Conservation (phyloP, 37 sponge, comb jelly and placozoan species). For the Spongilla lacustris region DNA sequence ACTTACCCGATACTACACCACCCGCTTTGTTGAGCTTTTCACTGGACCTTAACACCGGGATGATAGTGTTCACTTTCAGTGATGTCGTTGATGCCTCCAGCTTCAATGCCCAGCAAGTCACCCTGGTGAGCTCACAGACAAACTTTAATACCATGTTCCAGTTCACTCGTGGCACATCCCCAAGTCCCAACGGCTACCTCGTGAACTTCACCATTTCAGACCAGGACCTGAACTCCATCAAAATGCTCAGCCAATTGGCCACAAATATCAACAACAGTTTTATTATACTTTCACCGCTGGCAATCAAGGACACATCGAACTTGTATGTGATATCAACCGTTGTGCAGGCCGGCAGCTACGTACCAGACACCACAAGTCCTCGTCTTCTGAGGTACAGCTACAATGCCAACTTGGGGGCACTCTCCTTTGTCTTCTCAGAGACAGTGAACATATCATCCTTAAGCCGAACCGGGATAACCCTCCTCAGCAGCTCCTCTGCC, state of each 20-base stretch:
- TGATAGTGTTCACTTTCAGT: slow-evolving; percentile 75
- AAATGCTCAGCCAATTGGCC: slow-evolving; percentile 68
- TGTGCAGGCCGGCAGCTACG: slow-evolving; percentile 47
- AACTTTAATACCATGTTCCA: slow-evolving; percentile 11
- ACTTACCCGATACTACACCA: slow-evolving; percentile 51
- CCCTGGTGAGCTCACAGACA: slow-evolving; percentile 20
- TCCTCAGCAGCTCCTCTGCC: slow-evolving; percentile 45
- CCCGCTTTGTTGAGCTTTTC: slow-evolving; percentile 74
- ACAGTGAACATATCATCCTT: slow-evolving; percentile 81
- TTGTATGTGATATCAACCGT: slow-evolving; percentile 31
- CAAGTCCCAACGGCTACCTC: slow-evolving; percentile 63
- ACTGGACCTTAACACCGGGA: slow-evolving; percentile 81
- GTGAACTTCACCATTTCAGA: slow-evolving; percentile 65
- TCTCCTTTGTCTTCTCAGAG: slow-evolving; percentile 80
- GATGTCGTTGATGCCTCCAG: slow-evolving; percentile 82
- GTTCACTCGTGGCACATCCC: slow-evolving; percentile 57
- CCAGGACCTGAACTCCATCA: slow-evolving; percentile 75
- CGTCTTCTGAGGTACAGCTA: slow-evolving; percentile 50
- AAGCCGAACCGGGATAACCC: slow-evolving; percentile 62
- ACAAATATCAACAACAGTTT: slow-evolving; percentile 74
- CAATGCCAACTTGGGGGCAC: slow-evolving; percentile 42
- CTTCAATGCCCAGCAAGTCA: slow-evolving; percentile 59
- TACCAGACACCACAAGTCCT: slow-evolving; percentile 66
- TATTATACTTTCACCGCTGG: slow-evolving; percentile 53
- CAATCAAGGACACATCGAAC: slow-evolving; percentile 58